These are phyloP conservation scores for Dipodomys spectabilis DNA, from an alignment of 2,113 vertebrate species.

Conservation along the genomic window DNA sequence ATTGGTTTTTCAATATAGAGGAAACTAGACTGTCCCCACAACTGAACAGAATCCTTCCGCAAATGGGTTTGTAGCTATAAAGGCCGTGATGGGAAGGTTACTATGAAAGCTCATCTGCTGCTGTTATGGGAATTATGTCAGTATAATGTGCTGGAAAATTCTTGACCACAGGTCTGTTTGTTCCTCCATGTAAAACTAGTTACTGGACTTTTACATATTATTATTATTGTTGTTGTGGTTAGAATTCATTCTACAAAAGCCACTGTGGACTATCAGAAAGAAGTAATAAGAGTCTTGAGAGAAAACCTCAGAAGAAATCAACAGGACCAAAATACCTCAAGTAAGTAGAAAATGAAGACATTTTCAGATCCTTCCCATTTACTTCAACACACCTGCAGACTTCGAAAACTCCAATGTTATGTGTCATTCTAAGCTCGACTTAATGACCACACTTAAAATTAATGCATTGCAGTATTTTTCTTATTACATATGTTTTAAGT, in stretches of 20 bases:
- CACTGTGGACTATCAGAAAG: slow-evolving; percentile 86
- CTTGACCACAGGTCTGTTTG: not conserved
- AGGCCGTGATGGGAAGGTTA: not conserved
- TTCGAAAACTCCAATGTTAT: not conserved
- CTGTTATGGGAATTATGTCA: not conserved
- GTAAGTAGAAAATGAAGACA: slow-evolving; percentile 84
- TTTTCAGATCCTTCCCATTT: not conserved
- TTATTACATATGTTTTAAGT: not conserved
- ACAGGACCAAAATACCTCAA: slow-evolving; percentile 88
- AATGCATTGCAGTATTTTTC: not conserved
- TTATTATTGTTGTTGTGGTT: slow-evolving; percentile 9
- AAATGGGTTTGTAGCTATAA: not conserved
- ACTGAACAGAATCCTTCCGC: not conserved
- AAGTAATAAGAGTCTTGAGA: slow-evolving; percentile 88
- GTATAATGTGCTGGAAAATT: not conserved
- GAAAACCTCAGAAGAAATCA: slow-evolving; percentile 89
- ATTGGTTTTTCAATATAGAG: not conserved
- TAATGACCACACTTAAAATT: not conserved
- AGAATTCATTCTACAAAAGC: slow-evolving; percentile 86
- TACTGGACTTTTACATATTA: slow-evolving; percentile 13
- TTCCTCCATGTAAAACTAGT: not conserved
- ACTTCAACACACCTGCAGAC: not conserved
- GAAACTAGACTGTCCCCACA: not conserved
- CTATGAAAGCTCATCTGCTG: not conserved
- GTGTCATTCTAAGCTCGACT: not conserved